Evolutionary conservation across 2,113 vertebrate genomes (phyloP).

Genomic region (Ameiurus melas): DNA sequence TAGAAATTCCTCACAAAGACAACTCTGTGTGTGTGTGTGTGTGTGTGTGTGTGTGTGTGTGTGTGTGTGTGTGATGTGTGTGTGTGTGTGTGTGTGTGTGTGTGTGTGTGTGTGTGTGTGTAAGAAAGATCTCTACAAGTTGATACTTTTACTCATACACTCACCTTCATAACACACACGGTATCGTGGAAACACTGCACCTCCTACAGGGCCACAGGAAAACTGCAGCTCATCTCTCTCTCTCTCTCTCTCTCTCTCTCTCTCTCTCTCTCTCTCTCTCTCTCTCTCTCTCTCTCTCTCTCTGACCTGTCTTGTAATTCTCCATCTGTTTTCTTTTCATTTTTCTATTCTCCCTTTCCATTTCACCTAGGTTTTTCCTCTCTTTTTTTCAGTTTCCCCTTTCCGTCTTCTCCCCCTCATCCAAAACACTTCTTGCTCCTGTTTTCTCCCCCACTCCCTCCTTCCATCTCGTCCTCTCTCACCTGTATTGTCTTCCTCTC

Average conservation of each 20-base stretch:
- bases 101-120: not conserved
- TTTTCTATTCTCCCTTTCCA: not conserved
- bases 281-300: not conserved
- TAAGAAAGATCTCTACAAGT: not conserved
- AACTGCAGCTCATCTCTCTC: not conserved
- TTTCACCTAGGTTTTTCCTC: not conserved
- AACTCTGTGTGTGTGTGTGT: not conserved
- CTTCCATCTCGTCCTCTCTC: not conserved
- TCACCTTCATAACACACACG: not conserved
- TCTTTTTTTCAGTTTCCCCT: slow-evolving; percentile 27
- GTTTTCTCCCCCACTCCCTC: not conserved
- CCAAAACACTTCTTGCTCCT: not conserved
- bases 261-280: not conserved
- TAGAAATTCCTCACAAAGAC: not conserved
- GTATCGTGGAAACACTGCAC: not conserved
- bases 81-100: not conserved
- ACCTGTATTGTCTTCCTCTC: not conserved
- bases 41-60: not conserved
- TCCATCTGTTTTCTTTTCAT: not conserved
- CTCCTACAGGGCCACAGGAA: not conserved
- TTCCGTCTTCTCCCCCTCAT: slow-evolving; percentile 63
- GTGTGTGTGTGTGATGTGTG: not conserved
- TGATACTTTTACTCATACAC: not conserved
- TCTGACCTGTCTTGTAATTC: not conserved
- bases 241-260: not conserved